Evolutionary conservation across 2,797 vertebrate species (phyloP), one percentile per base, ranked within the genome.

Genomic region (Tauraco hartlaubi): DNA sequence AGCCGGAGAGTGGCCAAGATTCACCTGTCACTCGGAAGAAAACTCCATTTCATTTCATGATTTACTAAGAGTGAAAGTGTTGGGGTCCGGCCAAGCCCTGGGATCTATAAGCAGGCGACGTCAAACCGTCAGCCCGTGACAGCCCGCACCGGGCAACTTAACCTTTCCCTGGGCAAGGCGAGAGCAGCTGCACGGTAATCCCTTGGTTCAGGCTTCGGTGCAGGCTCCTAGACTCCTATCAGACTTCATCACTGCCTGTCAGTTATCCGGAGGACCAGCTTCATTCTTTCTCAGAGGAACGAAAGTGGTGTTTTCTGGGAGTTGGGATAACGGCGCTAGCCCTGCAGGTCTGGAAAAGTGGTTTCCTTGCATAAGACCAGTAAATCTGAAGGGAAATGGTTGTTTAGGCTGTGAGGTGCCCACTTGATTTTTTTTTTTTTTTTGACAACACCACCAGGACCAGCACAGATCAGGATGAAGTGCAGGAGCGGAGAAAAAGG

Each of bases 1-100:
- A 88, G 91, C 61, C 69, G 1, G 89, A 52, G 61, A 97, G 92
- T 77, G 52, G 91, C 97, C 97, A 94, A 98, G 97, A 98, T 98
- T 97, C 97, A 97, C 95, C 97, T 98, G 98, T 98, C 98, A 98
- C 91, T 94, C 1, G 67, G 94, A 97, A 98, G 96, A 98, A 97
- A 98, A 98, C 95, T 97, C 97, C 97, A 98, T 98, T 98, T 97
- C 91, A 94, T 97, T 98, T 95, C 2, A 8, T 96, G 95, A 98
- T 98, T 97, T 97, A 94, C 83, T 95, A 94, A 85, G 89, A 97
- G 89, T 35, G 87, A 95, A 97, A 97, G 94, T 68, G 95, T 89
- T 83, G 73, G 52, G 92, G 64, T 72, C 58, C 15, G 48, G 91
- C 76, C 81, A 86, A 78, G 86, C 77, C 94, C 91, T 69, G 62